A percentile compares a stretch with the other conserved stretches of the same genome.
Conservation (phyloP, 1,140 invertebrate genomes). For the Pseudomyrmex cubaensis region DNA sequence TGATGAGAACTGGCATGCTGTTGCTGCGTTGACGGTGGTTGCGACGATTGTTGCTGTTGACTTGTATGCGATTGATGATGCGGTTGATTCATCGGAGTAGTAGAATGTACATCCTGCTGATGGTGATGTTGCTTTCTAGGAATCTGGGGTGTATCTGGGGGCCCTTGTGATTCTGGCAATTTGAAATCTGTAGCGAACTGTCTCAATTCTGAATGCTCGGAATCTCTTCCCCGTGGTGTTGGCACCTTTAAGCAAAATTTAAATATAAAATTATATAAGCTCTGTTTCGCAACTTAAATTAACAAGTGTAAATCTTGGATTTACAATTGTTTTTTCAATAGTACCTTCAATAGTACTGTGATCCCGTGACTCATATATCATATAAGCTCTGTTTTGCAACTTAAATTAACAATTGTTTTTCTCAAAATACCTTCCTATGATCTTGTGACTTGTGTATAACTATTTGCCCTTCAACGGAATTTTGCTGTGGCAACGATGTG, state of each 20-base stretch:
- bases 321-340: neutral
- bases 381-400: neutral
- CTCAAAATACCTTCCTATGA: constrained; percentile 78
- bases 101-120: constrained; percentile 78
- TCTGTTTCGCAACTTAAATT: neutral
- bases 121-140: constrained; percentile 78
- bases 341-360: constrained; percentile 75
- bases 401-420: neutral
- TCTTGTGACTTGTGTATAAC: constrained; percentile 76
- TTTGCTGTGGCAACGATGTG: constrained; percentile 77
- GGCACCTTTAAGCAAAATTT: constrained; percentile 62
- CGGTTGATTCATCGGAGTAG: constrained; percentile 66
- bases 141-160: constrained; percentile 76
- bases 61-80: constrained; percentile 80
- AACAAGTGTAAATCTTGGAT: neutral
- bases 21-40: constrained; percentile 67
- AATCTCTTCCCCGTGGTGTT: constrained; percentile 83
- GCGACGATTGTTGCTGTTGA: constrained; percentile 64
- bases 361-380: constrained; percentile 75
- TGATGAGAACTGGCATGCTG: constrained; percentile 71
- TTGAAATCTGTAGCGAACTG: constrained; percentile 88
- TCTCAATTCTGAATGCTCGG: constrained; percentile 86
- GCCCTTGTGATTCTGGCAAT: constrained; percentile 80
- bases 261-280: constrained; percentile 35
- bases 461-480: constrained; percentile 79